phyloP scores from a whole-genome alignment of 2,797 vertebrate species.

The Phrynocephalus guinanensis region DNA sequence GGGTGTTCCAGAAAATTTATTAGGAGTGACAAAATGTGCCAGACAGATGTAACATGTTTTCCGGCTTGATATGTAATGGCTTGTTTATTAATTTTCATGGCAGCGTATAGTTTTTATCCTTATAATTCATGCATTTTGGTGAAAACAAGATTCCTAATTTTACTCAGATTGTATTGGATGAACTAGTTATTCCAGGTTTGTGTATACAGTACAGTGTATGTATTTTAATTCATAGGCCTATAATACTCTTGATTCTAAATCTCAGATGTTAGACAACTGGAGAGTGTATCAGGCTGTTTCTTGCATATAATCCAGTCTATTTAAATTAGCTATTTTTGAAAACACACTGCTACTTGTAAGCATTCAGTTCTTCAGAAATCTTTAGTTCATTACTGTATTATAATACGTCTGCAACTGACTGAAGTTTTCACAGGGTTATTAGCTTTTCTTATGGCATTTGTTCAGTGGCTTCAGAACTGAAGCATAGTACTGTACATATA shows the following conservation, averaged over 20 bases:
- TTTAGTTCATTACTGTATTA: not conserved
- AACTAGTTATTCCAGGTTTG: not conserved
- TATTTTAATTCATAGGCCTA: not conserved
- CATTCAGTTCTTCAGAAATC: not conserved
- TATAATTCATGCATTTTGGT: not conserved
- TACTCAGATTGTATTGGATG: too few species aligned
- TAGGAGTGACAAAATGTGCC: not conserved
- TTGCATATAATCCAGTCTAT: not conserved
- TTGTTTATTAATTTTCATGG: not conserved
- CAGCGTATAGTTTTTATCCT: not conserved
- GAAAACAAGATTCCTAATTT: not conserved
- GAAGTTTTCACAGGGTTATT: not conserved
- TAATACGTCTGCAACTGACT: not conserved
- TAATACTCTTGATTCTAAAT: not conserved
- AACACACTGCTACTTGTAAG: not conserved
- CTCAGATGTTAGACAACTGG: not conserved
- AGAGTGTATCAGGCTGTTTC: too few species aligned
- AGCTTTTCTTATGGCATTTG: not conserved
- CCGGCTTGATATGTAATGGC: not conserved
- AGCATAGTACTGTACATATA: not conserved
- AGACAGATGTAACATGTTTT: constrained; percentile 5
- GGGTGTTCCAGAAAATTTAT: not conserved
- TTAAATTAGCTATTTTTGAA: not conserved
- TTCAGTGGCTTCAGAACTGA: not conserved
- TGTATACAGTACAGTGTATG: not conserved